Evolutionary conservation across 2,113 vertebrate genomes (phyloP).

Genomic region (Nyctibius bracteatus): DNA sequence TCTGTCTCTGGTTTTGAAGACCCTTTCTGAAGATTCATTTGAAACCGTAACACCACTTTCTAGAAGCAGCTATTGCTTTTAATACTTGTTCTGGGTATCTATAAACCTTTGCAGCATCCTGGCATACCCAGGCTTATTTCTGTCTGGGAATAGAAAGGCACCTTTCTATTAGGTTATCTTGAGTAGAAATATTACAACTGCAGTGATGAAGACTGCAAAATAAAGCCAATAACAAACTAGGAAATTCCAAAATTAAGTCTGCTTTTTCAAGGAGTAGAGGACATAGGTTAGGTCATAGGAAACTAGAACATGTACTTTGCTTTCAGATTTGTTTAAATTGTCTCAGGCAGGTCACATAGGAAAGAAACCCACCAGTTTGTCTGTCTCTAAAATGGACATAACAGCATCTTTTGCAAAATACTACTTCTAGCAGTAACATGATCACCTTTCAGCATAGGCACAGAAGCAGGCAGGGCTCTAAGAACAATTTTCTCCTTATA

Average conservation of each 20-base stretch:
- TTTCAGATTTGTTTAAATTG: not conserved
- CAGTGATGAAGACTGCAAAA: not conserved
- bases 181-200: not conserved
- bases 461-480: not conserved
- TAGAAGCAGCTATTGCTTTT: not conserved
- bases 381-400: not conserved
- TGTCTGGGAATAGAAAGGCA: not conserved
- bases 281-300: not conserved
- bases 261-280: not conserved
- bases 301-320: not conserved
- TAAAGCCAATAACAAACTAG: not conserved
- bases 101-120: not conserved
- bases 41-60: not conserved
- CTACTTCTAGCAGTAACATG: not conserved
- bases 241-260: not conserved
- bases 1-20: not conserved
- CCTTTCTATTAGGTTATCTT: not conserved
- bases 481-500: not conserved
- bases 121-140: not conserved
- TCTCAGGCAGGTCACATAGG: not conserved
- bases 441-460: not conserved
- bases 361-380: fast-evolving
- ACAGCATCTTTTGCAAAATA: not conserved
- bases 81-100: not conserved
- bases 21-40: not conserved